Base-by-base conservation (phyloP, 2,888 invertebrate genomes). In the Margaritifera margaritifera region DNA sequence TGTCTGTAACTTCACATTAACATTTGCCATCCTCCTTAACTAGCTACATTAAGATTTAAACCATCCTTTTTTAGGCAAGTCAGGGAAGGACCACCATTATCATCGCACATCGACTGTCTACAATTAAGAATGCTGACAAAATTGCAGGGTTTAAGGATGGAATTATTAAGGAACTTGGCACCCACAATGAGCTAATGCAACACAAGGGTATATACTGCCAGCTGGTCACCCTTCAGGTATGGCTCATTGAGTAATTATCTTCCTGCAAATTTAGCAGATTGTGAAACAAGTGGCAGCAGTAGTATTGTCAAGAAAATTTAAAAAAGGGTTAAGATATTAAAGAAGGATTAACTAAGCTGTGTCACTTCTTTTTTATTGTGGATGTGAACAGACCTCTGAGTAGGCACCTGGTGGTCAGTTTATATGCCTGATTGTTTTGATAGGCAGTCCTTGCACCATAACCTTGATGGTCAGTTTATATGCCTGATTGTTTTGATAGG, bases 61-160 rank as follows among this genome's bases (percentile, higher is more conserved):
- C 42, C 42, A 42, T 66, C 6, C 22, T 52, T 64, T 68, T 66
- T 11, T 71, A 89, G 83, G 91, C 91, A 0, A 76, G 88, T 62
- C 74, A 81, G 76, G 89, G 91, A 20, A 81, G 91, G 63, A 91
- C 91, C 1, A 91, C 91, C 0, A 86, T 91, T 57, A 89, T 91
- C 18, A 89, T 91, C 20, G 91, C 91, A 5, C 91, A 91, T 78
- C 88, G 92, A 25, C 81, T 92, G 69, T 91, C 91, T 15, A 92
- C 92, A 4, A 91, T 92, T 66, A 85, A 90, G 79, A 91, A 90
- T 56, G 92, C 91, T 19, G 91, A 92, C 80, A 83, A 88, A 64
- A 92, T 92, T 64, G 87, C 89, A 68, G 90, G 89, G 8, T 87
- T 92, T 78, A 86, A 90, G 69, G 92, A 92, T 66, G 95, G 91